phyloP scores from a whole-genome alignment of 2,797 vertebrate genomes.

The Dermochelys coriacea region DNA sequence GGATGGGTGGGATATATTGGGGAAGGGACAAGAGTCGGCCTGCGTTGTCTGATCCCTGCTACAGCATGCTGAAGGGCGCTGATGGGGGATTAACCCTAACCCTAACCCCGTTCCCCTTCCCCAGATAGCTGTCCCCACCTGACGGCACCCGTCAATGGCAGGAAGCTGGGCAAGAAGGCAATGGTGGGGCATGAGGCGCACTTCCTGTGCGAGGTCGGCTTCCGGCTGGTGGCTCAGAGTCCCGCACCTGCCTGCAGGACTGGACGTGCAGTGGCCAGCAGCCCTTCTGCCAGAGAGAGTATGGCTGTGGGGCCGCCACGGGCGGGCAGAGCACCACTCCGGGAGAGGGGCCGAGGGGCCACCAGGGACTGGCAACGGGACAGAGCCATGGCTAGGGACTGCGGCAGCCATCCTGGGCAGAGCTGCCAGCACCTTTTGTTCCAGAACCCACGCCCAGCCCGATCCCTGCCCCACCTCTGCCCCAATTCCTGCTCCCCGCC shows the following conservation, averaged over 20 bases:
- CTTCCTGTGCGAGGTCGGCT: slow-evolving; percentile 84
- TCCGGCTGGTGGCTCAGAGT: slow-evolving; percentile 84
- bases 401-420: too few relatives aligned
- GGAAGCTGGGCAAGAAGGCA: slow-evolving; percentile 82
- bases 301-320: fast-evolving
- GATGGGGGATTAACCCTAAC: neutral
- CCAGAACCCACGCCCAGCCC: too few relatives aligned
- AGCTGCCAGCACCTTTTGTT: too few relatives aligned
- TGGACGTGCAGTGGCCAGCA: slow-evolving; percentile 87
- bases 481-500: too few relatives aligned
- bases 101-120: fast-evolving
- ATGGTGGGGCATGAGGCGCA: slow-evolving; percentile 86
- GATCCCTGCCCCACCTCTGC: too few relatives aligned
- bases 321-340: neutral
- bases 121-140: slow-evolving; percentile 82
- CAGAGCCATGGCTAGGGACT: too few relatives aligned
- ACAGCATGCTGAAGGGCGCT: neutral
- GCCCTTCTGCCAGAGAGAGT: slow-evolving; percentile 85
- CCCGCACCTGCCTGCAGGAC: slow-evolving; percentile 82
- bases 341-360: too few relatives aligned
- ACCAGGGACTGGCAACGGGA: too few relatives aligned
- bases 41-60: neutral
- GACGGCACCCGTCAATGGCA: slow-evolving; percentile 78
- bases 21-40: too few relatives aligned
- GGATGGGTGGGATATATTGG: too few relatives aligned